A percentile compares a stretch with the other conserved stretches of the same genome.
Conservation (phyloP, 2,113 vertebrate genomes). For the Oreochromis tanganicae region DNA sequence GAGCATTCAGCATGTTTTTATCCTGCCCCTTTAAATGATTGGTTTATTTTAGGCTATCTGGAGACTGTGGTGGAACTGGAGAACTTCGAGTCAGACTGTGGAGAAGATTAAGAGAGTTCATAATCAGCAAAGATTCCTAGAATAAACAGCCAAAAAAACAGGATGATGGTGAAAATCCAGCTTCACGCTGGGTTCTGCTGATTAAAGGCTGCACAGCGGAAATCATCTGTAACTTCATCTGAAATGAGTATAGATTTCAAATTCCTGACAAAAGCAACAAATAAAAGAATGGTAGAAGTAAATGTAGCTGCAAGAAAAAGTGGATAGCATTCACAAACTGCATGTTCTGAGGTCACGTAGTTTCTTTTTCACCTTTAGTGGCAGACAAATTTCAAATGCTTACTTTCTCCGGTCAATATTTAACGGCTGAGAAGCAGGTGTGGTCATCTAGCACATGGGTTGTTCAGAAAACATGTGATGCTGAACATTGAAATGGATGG, state of each 20-base stretch:
- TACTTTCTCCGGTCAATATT: background rate
- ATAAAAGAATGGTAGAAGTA: background rate
- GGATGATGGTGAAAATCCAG: too few species aligned
- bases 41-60: too few species aligned
- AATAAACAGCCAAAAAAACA: too few species aligned
- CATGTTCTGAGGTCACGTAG: background rate
- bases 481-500: background rate
- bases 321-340: background rate
- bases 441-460: background rate
- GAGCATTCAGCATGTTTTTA: too few species aligned
- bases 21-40: background rate
- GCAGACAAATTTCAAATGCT: background rate
- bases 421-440: background rate
- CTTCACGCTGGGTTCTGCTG: too few species aligned
- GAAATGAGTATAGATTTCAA: background rate
- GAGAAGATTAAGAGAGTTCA: too few species aligned
- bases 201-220: too few species aligned
- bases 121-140: too few species aligned
- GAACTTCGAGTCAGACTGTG: too few species aligned
- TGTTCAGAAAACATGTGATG: background rate
- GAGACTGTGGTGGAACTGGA: too few species aligned
- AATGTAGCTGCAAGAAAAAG: background rate
- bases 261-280: background rate
- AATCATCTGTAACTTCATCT: background rate
- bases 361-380: background rate